A percentile compares a stretch with the other conserved stretches of the same genome.
Evolutionary conservation across 2,797 vertebrate genomes (phyloP).

Genomic region (Octomys mimax): DNA sequence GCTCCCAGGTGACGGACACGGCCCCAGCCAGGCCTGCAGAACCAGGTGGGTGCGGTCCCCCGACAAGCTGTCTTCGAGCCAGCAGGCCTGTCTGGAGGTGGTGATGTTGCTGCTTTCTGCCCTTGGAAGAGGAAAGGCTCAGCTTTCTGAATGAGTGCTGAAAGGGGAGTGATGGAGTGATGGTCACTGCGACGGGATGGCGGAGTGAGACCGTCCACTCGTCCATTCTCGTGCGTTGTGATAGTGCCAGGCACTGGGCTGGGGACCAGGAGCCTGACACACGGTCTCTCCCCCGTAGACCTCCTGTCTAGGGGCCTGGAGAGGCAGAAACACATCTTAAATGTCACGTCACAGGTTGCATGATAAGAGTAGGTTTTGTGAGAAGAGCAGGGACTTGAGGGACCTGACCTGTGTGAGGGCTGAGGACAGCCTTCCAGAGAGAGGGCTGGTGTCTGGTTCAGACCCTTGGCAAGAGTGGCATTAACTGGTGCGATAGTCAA

Average conservation of each 20-base stretch:
- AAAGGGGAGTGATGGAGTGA: not conserved
- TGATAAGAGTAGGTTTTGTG: not conserved
- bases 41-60: slow-evolving; percentile 89
- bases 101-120: not conserved
- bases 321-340: not conserved
- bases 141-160: not conserved
- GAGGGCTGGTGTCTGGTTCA: rapidly evolving
- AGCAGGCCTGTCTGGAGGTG: not conserved
- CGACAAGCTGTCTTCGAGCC: rapidly evolving
- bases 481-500: not conserved
- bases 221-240: not conserved
- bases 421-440: not conserved
- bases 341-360: not conserved
- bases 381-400: not conserved
- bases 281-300: rapidly evolving
- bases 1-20: slow-evolving; percentile 89
- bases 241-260: not conserved
- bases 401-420: not conserved
- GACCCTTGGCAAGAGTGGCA: no score
- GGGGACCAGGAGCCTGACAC: no score
- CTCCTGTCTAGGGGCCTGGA: not conserved
- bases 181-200: not conserved
- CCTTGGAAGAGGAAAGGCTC: not conserved
- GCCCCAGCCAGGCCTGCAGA: slow-evolving; percentile 92
- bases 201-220: no score